phyloP scores from a whole-genome alignment of 2,797 vertebrate species.

The Sarcophilus harrisii region DNA sequence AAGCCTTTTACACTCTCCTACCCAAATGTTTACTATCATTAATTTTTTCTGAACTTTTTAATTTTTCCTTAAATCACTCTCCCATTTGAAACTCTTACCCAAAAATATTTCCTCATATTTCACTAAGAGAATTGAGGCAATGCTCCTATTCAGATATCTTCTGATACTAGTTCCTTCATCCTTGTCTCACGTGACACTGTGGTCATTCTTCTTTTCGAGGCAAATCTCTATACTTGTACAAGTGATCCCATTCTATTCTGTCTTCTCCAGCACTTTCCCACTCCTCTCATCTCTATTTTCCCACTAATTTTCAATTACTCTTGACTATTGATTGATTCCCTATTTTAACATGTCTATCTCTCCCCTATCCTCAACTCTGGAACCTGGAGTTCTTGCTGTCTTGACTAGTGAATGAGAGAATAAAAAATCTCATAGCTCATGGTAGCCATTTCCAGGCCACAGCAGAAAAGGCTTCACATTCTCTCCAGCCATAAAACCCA shows the following conservation, averaged over 20 bases:
- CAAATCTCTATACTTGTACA: neutral
- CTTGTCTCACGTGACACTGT: neutral
- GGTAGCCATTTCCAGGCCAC: neutral
- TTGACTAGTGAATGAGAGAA: neutral
- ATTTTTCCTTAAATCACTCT: neutral
- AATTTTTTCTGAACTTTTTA: neutral
- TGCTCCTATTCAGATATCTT: neutral
- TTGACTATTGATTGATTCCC: neutral
- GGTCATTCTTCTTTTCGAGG: neutral
- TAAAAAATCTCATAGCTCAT: neutral
- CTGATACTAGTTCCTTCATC: neutral
- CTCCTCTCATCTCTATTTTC: neutral
- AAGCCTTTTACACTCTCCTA: neutral
- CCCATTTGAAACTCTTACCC: neutral
- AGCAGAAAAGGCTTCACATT: neutral
- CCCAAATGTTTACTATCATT: neutral
- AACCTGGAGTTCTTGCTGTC: neutral
- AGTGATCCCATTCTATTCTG: neutral
- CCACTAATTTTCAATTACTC: neutral
- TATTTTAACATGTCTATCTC: neutral
- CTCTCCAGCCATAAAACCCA: neutral
- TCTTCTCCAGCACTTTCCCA: neutral
- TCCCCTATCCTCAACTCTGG: neutral
- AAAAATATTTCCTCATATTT: neutral
- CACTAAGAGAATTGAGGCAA: neutral